Base-by-base conservation (phyloP, 2,797 vertebrate genomes). In the Myotis findleyi region DNA sequence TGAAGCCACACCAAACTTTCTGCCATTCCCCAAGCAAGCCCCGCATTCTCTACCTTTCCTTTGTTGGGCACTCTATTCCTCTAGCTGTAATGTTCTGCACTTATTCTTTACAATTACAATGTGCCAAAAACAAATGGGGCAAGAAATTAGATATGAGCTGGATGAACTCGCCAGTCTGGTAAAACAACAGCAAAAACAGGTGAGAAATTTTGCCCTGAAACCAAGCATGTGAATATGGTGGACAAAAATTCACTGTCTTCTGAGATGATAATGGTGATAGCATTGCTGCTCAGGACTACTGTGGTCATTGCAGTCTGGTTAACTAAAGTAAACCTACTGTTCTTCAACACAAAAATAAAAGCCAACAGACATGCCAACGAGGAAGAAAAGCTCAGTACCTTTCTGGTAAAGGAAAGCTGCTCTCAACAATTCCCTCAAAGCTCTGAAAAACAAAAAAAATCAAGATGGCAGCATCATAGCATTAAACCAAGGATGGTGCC, bases 221-320 rank as follows among this genome's bases (percentile, higher is more conserved):
- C 99, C 0, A 98, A 98, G 38, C 98, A 98, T 10, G 99, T 99
- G 95, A 99, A 98, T 97, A 94, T 99, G 96, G 98, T 99, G 97
- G 99, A 99, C 83, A 99, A 97, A 71, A 99, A 99, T 97, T 99
- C 99, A 0, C 97, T 98, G 0, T 99, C 99, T 66, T 99, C 99
- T 64, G 99, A 99, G 88, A 99, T 99, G 99, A 97, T 99, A 98
- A 98, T 99, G 99, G 99, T 99, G 97, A 99, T 99, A 21, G 98
- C 99, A 36, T 96, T 99, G 97, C 98, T 99, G 89, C 98, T 99
- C 3, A 98, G 99, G 71, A 99, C 99, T 49, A 99, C 99, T 57
- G 96, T 99, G 1, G 99, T 99, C 64, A 97, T 99, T 0, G 99
- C 98, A 0, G 98, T 98, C 88, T 99, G 99, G 99, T 0, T 47